Conservation (phyloP, 2,797 vertebrate species). For the Pipistrellus pygmaeus region DNA sequence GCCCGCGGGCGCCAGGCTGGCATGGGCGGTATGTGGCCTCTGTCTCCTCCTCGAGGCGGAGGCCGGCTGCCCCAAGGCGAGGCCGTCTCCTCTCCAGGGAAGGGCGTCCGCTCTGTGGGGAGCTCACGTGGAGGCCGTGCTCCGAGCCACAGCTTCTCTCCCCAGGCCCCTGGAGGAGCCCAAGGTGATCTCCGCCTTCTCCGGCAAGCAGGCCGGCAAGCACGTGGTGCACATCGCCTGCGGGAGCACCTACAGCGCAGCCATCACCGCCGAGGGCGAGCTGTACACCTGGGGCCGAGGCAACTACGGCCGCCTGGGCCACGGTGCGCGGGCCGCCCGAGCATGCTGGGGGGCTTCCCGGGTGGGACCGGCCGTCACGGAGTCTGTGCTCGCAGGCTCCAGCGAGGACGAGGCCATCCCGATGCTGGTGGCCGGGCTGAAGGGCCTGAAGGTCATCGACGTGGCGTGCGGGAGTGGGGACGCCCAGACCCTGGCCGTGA, state of each 20-base stretch:
- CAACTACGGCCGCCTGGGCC: conserved; percentile 98
- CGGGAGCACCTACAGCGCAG: conserved; percentile 98
- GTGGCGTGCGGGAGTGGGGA: conserved; percentile 98
- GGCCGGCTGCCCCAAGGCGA: background rate
- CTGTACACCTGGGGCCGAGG: conserved; percentile 98
- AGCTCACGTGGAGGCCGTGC: too few species aligned
- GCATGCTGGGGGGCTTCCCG: background rate
- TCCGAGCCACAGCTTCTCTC: background rate
- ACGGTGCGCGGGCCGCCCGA: conserved; percentile 88
- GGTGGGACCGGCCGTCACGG: background rate
- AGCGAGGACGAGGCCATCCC: conserved; percentile 98
- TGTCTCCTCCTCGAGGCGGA: background rate
- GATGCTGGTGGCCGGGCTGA: conserved; percentile 95
- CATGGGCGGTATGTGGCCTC: background rate
- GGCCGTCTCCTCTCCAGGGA: too few species aligned
- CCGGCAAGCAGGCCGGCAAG: conserved; percentile 96
- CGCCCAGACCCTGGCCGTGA: conserved; percentile 98
- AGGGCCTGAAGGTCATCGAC: conserved; percentile 97
- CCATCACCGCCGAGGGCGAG: conserved; percentile 96
- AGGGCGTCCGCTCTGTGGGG: too few species aligned
- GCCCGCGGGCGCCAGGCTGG: background rate
- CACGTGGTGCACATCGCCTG: conserved; percentile 96
- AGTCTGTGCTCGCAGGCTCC: conserved; percentile 90
- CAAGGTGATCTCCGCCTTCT: conserved; percentile 93
- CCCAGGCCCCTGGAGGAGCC: conserved; percentile 97